phyloP scores from a whole-genome alignment of 2,113 vertebrate species.

The Tragelaphus scriptus region DNA sequence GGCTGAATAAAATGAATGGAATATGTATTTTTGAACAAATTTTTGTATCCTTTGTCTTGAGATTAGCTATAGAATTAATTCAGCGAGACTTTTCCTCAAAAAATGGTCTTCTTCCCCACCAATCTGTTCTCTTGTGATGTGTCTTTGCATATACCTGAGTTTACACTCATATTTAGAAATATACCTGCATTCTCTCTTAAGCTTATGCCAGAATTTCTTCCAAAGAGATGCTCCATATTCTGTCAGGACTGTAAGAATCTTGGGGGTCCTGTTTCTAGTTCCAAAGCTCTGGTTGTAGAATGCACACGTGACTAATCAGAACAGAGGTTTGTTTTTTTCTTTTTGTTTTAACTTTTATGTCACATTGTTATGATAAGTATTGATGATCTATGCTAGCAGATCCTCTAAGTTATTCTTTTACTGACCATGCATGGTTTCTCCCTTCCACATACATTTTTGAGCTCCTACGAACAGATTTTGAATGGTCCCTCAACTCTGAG shows the following conservation, averaged over 20 bases:
- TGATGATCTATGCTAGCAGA: background rate
- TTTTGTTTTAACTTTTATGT: background rate
- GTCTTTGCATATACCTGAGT: background rate
- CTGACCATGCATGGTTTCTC: background rate
- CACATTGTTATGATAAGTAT: background rate
- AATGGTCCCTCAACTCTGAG: background rate
- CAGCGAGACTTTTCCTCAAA: background rate
- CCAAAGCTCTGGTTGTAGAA: background rate
- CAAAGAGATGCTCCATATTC: background rate
- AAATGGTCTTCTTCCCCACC: background rate
- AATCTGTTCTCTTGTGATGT: background rate
- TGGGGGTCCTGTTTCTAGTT: background rate
- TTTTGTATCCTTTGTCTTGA: background rate
- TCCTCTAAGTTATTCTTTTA: background rate
- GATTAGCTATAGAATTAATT: background rate
- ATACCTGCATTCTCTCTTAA: background rate
- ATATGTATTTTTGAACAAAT: background rate
- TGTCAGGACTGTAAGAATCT: background rate
- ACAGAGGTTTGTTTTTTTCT: fast-evolving
- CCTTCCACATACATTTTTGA: background rate
- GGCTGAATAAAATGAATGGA: background rate
- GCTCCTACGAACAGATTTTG: background rate
- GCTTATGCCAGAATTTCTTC: background rate
- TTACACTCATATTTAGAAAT: background rate
- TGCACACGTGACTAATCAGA: fast-evolving